Evolutionary conservation across 2,888 invertebrate genomes (phyloP).

Genomic region (Hylaea fasciaria): DNA sequence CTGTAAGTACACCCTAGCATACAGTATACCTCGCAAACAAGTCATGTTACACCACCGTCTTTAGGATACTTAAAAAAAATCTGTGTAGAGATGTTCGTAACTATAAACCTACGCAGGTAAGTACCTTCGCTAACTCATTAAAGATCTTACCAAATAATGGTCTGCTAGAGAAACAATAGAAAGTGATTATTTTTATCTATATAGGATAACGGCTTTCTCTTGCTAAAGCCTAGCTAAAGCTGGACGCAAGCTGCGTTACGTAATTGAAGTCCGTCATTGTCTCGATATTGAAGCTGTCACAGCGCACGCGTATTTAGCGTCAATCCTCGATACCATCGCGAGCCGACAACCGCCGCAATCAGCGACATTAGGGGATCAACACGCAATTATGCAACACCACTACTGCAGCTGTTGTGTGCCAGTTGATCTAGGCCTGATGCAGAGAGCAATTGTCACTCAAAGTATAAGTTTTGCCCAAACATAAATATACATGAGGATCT

Average conservation of each 20-base stretch:
- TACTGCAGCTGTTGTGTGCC: slow-evolving; percentile 16
- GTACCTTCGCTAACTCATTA: background rate
- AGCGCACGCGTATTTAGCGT: slow-evolving; percentile 80
- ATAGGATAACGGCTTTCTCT: slow-evolving; percentile 58
- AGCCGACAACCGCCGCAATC: slow-evolving; percentile 65
- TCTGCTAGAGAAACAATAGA: slow-evolving; percentile 28
- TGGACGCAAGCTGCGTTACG: slow-evolving; percentile 75
- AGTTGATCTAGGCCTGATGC: slow-evolving; percentile 6
- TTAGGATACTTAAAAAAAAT: too few relatives aligned
- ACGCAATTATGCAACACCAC: slow-evolving; percentile 66
- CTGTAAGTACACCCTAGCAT: too few relatives aligned
- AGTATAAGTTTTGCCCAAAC: background rate
- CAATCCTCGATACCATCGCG: slow-evolving; percentile 81
- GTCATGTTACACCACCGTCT: too few relatives aligned
- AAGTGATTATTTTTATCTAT: slow-evolving; percentile 42
- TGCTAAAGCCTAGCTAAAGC: slow-evolving; percentile 49
- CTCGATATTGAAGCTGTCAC: slow-evolving; percentile 81
- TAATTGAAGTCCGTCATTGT: slow-evolving; percentile 79
- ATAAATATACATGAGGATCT: too few relatives aligned
- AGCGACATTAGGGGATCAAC: slow-evolving; percentile 70
- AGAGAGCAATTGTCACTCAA: background rate
- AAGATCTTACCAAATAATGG: slow-evolving; percentile 5
- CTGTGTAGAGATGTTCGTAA: too few relatives aligned
- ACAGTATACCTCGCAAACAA: too few relatives aligned
- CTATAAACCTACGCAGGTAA: background rate